A percentile compares a stretch with the other conserved stretches of the same genome.
Conservation (phyloP, 2,113 vertebrate genomes). For the Proteles cristata region DNA sequence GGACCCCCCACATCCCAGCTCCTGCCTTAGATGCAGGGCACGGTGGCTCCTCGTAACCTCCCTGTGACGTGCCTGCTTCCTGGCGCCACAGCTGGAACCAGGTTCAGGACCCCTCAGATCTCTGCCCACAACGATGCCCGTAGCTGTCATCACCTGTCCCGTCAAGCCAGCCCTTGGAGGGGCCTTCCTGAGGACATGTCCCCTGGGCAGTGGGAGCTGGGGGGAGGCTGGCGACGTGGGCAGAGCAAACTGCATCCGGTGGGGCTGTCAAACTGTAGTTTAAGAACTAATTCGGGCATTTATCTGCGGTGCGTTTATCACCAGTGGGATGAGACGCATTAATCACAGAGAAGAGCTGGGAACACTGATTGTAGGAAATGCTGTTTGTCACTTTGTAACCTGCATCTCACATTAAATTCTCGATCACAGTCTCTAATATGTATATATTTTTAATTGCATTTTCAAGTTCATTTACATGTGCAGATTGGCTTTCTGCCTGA, state of each 20-base stretch:
- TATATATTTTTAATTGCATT: conserved; percentile 84
- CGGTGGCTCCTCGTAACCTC: accelerated
- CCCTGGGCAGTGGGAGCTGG: neutral
- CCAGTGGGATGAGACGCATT: neutral
- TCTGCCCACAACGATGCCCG: neutral
- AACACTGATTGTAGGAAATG: conserved; percentile 56
- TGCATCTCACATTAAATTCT: conserved; percentile 58
- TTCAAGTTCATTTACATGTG: conserved; percentile 81
- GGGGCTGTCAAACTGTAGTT: neutral
- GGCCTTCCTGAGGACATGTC: conserved; percentile 44
- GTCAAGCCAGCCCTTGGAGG: conserved; percentile 37
- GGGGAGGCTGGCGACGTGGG: neutral
- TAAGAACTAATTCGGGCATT: neutral
- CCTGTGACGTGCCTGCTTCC: accelerated
- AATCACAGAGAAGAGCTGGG: conserved; percentile 55
- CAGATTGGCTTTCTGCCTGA: conserved; percentile 82
- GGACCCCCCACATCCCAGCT: neutral
- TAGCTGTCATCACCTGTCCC: conserved; percentile 18
- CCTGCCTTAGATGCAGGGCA: neutral
- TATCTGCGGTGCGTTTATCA: neutral
- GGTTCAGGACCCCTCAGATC: neutral
- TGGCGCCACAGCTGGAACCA: accelerated
- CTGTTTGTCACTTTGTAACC: conserved; percentile 69
- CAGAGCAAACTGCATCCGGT: accelerated
- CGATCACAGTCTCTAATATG: conserved; percentile 45